A percentile compares a stretch with the other conserved stretches of the same genome.
Conservation (phyloP, 2,888 invertebrate genomes). For the Epinotia bilunana region DNA sequence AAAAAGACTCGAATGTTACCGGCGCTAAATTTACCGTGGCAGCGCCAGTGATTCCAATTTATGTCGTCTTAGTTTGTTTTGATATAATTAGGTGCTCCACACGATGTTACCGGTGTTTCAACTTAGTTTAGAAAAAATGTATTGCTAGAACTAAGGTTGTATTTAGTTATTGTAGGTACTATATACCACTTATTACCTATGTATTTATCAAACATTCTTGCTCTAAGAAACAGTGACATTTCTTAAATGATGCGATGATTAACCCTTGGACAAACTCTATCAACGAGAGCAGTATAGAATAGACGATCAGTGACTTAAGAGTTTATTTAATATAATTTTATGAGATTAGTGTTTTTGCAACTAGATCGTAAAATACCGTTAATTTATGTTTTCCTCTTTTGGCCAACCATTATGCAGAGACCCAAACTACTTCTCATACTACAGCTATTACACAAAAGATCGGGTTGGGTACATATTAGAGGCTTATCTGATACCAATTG, state of each 20-base stretch:
- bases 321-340: no score
- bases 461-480: not conserved
- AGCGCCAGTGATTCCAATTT: slow-evolving; percentile 64
- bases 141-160: not conserved
- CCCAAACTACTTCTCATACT: no score
- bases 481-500: not conserved
- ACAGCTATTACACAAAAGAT: no score
- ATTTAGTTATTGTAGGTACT: not conserved
- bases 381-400: no score
- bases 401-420: no score
- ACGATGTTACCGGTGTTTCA: slow-evolving; percentile 47
- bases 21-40: slow-evolving; percentile 68
- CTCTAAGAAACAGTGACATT: not conserved
- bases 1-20: slow-evolving; percentile 61
- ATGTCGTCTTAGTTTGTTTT: slow-evolving; percentile 64
- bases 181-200: no score
- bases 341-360: no score
- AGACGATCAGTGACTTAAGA: no score
- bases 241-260: not conserved
- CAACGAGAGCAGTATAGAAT: not conserved
- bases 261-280: not conserved
- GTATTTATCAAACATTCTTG: no score
- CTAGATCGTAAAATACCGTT: no score
- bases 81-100: slow-evolving; percentile 68
- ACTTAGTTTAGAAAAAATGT: not conserved